These are phyloP conservation scores for Hippotragus niger DNA, from an alignment of 2,113 vertebrate genomes.

Conservation along the genomic window DNA sequence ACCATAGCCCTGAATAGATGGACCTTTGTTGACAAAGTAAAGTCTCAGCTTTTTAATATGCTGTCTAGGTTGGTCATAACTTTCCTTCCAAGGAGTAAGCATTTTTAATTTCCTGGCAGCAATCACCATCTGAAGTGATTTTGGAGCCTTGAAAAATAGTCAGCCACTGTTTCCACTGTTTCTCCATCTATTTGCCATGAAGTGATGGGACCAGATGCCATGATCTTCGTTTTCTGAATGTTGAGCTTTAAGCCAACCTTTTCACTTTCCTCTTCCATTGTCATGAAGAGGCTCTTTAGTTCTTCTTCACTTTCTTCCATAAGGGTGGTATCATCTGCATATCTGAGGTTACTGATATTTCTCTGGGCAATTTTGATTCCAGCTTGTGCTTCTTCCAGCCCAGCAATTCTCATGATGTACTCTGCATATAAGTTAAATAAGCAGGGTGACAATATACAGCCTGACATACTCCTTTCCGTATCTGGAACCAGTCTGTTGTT, in stretches of 20 bases:
- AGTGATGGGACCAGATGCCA: not conserved
- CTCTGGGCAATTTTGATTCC: fast-evolving
- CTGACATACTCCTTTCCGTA: not conserved
- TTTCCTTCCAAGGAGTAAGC: not conserved
- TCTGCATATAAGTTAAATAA: not conserved
- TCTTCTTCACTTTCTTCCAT: not conserved
- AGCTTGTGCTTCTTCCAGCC: not conserved
- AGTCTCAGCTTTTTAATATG: not conserved
- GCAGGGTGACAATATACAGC: not conserved
- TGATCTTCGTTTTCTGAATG: not conserved
- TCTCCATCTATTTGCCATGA: not conserved
- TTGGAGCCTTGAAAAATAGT: not conserved
- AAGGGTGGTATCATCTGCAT: not conserved
- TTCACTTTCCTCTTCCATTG: not conserved
- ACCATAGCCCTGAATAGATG: not conserved
- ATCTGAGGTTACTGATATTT: not conserved
- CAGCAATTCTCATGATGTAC: not conserved
- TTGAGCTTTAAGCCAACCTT: not conserved
- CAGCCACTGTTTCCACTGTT: not conserved
- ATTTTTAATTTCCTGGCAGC: not conserved
- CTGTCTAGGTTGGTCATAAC: not conserved
- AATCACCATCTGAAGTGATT: not conserved
- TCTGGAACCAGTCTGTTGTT: too few relatives aligned
- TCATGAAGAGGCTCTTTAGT: not conserved
- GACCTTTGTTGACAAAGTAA: not conserved